These are phyloP conservation scores for Zaprionus davidi DNA, from an alignment of 1,140 invertebrate genomes.

Conservation along the genomic window DNA sequence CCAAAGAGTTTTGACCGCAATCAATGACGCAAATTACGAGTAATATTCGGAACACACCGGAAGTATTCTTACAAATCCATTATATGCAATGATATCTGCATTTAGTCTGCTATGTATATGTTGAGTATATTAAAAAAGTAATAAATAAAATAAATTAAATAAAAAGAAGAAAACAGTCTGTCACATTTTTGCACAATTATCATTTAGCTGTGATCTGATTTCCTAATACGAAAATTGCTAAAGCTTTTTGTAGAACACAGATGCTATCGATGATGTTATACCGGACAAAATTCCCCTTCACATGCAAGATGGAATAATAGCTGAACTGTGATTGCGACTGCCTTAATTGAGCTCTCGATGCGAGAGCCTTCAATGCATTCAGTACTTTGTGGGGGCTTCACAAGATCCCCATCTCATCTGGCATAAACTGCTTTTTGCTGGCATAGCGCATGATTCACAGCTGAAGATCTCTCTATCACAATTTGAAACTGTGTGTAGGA, in stretches of 20 bases:
- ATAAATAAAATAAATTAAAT: too few species aligned
- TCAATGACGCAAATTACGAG: conserved; percentile 8
- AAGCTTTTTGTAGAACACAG: conserved; percentile 6
- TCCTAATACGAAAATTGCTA: conserved; percentile 2
- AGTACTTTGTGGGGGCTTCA: conserved; percentile 1
- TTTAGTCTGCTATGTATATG: not conserved
- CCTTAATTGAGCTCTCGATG: not conserved
- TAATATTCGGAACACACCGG: not conserved
- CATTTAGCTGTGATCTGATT: not conserved
- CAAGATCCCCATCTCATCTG: conserved; percentile 21
- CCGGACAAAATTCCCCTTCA: conserved; percentile 14
- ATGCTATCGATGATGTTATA: conserved; percentile 11
- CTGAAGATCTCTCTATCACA: too few species aligned
- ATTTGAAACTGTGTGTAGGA: not conserved
- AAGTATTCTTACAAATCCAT: conserved; percentile 1
- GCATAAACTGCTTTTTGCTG: not conserved
- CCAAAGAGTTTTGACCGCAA: not conserved
- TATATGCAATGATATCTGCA: not conserved
- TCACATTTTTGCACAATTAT: not conserved
- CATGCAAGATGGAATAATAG: not conserved
- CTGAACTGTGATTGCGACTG: not conserved
- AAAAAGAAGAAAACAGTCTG: too few species aligned
- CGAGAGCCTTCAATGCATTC: conserved; percentile 11
- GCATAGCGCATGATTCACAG: too few species aligned
- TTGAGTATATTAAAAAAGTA: too few species aligned